Evolutionary conservation across 2,888 invertebrate genomes (phyloP).

Genomic region (Hybos culiciformis): DNA sequence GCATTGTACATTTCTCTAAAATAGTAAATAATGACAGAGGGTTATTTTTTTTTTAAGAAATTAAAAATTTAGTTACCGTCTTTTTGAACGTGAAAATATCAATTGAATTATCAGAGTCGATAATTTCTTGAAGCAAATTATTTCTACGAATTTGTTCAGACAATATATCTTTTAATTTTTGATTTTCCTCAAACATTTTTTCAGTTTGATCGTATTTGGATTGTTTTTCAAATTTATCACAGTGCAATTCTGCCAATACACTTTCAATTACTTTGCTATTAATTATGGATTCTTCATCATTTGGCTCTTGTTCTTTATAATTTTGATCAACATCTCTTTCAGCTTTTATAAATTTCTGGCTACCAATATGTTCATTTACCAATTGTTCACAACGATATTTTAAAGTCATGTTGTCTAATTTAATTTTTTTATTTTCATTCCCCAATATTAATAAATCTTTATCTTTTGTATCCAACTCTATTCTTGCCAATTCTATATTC

Average conservation of each 20-base stretch:
- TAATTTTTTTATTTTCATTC: slow-evolving; percentile 32
- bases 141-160: slow-evolving; percentile 13
- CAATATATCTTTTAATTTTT: slow-evolving; percentile 13
- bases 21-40: too few species aligned
- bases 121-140: slow-evolving; percentile 15
- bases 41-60: neutral
- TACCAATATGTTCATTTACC: slow-evolving; percentile 7
- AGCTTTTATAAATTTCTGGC: slow-evolving; percentile 8
- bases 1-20: too few species aligned
- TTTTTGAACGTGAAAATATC: slow-evolving; percentile 13
- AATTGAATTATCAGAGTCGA: slow-evolving; percentile 13
- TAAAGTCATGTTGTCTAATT: slow-evolving; percentile 31
- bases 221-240: slow-evolving; percentile 15
- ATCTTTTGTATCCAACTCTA: slow-evolving; percentile 34
- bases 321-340: slow-evolving; percentile 6
- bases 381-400: slow-evolving; percentile 20
- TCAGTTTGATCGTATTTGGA: slow-evolving; percentile 11
- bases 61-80: slow-evolving; percentile 12
- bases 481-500: slow-evolving; percentile 33
- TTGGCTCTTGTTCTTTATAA: neutral
- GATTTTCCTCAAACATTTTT: slow-evolving; percentile 14
- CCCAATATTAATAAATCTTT: slow-evolving; percentile 26
- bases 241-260: slow-evolving; percentile 11
- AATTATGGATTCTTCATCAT: slow-evolving; percentile 10
- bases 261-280: slow-evolving; percentile 14